phyloP scores from a whole-genome alignment of 2,113 vertebrate genomes.

The Daboia siamensis region DNA sequence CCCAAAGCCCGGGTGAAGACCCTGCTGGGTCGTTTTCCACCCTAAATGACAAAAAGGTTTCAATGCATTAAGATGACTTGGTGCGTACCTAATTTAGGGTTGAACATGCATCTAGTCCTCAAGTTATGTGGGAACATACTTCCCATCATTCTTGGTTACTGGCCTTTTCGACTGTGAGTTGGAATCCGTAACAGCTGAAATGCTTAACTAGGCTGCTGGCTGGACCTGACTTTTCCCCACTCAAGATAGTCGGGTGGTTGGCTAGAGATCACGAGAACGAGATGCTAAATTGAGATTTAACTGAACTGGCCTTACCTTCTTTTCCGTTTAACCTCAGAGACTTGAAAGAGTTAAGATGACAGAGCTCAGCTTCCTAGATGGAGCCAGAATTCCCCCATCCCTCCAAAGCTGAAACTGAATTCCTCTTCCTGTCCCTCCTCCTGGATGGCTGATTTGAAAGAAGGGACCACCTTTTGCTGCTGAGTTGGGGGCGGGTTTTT shows the following conservation, averaged over 20 bases:
- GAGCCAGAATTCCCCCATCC: background rate
- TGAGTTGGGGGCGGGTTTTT: too few relatives aligned
- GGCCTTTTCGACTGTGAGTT: background rate
- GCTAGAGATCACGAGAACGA: background rate
- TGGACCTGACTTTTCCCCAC: background rate
- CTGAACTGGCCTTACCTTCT: background rate
- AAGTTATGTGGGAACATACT: too few relatives aligned
- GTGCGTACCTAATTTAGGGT: too few relatives aligned
- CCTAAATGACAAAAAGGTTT: too few relatives aligned
- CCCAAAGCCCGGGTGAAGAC: too few relatives aligned
- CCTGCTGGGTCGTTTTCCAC: too few relatives aligned
- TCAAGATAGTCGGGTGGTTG: background rate
- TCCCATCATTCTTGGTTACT: background rate
- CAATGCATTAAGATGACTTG: too few relatives aligned
- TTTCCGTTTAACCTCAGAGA: background rate
- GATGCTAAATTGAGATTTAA: background rate
- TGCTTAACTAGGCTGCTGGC: background rate
- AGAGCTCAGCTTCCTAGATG: background rate
- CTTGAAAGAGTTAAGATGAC: constrained; percentile 3
- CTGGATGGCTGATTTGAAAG: background rate
- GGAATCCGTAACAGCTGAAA: background rate
- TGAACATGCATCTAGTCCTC: too few relatives aligned
- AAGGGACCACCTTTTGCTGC: background rate
- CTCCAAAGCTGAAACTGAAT: background rate
- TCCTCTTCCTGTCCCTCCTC: background rate